Conservation (phyloP, 2,113 vertebrate species). For the Candoia aspera region DNA sequence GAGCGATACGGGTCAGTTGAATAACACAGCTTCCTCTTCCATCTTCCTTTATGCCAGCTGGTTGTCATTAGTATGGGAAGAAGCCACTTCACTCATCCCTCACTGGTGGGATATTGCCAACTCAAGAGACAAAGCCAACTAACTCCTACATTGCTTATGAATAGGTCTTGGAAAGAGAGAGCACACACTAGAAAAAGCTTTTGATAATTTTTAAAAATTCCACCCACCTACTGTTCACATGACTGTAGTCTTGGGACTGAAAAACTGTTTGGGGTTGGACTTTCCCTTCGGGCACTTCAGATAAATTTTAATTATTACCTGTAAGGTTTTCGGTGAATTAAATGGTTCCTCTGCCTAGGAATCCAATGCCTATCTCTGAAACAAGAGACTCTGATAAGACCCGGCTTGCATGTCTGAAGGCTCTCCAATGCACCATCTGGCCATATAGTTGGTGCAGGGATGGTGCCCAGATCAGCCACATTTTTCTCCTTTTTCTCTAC, state of each 20-base stretch:
- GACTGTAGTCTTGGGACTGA: background rate
- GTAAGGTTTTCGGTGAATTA: background rate
- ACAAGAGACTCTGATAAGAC: background rate
- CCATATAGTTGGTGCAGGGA: background rate
- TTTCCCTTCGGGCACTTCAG: background rate
- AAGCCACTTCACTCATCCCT: background rate
- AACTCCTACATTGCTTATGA: background rate
- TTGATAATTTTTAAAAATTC: background rate
- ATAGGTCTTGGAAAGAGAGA: background rate
- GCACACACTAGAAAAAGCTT: background rate
- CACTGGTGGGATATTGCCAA: background rate
- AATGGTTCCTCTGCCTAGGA: background rate
- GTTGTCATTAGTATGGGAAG: background rate
- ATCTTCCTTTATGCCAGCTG: background rate
- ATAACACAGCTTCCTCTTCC: background rate
- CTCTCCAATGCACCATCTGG: background rate
- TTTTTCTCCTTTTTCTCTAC: too few species aligned
- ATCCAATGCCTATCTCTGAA: background rate
- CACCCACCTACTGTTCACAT: background rate
- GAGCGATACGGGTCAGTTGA: background rate
- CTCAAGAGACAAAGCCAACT: background rate
- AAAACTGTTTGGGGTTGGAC: background rate
- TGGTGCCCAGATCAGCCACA: background rate
- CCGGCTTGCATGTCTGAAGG: background rate
- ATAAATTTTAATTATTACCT: background rate